These are phyloP conservation scores for Ophthalmolycus amberensis DNA, from an alignment of 2,113 vertebrate species.

Conservation along the genomic window DNA sequence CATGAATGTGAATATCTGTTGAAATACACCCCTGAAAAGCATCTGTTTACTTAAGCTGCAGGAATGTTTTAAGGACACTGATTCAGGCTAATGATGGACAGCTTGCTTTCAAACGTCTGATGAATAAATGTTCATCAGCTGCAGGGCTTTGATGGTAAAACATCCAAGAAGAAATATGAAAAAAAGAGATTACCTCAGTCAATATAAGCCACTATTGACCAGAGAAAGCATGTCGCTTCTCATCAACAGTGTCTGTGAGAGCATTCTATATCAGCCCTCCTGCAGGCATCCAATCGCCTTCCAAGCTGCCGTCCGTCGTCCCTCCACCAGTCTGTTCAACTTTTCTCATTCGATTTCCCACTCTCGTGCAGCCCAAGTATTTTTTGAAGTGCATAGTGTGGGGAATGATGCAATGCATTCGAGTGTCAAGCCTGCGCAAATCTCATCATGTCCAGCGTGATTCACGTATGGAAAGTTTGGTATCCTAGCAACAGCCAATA, in stretches of 20 bases:
- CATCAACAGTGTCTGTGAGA: constrained; percentile 53
- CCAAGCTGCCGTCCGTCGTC: constrained; percentile 58
- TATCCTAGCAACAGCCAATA: constrained; percentile 79
- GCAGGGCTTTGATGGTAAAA: constrained; percentile 53
- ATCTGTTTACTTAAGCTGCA: background rate
- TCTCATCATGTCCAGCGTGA: constrained; percentile 67
- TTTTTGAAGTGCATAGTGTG: constrained; percentile 70
- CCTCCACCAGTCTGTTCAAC: constrained; percentile 47
- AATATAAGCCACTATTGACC: constrained; percentile 58
- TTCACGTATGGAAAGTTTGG: constrained; percentile 69
- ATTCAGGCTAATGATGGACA: constrained; percentile 26
- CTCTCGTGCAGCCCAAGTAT: constrained; percentile 71
- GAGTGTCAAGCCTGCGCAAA: constrained; percentile 71
- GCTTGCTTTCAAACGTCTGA: constrained; percentile 30
- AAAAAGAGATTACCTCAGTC: constrained; percentile 53
- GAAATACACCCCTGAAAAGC: constrained; percentile 1
- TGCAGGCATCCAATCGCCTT: constrained; percentile 69
- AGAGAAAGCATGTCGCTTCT: constrained; percentile 66
- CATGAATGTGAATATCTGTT: background rate
- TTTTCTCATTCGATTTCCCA: constrained; percentile 74
- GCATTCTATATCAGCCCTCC: constrained; percentile 68
- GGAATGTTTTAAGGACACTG: constrained; percentile 19
- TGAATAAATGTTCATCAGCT: constrained; percentile 39
- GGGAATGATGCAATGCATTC: constrained; percentile 65
- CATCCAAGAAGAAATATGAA: constrained; percentile 43